Base-by-base conservation (phyloP, 2,797 vertebrate species). In the Hephaestus fuliginosus region DNA sequence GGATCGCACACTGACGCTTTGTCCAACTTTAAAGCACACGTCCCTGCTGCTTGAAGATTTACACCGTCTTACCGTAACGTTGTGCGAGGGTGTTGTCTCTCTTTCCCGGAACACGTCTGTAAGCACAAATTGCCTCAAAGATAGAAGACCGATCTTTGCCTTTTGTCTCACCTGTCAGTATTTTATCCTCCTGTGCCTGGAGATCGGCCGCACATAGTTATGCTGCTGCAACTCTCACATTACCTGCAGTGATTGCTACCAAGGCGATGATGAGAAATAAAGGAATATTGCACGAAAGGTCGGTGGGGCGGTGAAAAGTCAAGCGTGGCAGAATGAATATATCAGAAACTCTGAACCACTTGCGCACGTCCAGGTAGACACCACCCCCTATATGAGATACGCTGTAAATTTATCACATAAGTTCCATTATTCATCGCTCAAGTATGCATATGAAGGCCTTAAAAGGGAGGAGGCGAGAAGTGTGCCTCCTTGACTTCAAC, bases 401-500 rank as follows among this genome's bases (percentile, higher is more conserved):
- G 53, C 36, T 79, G 53, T 68, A 61, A 70, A 75, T 81, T 43
- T 56, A 70, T 77, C 25, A 78, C 55, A 52, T 7, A 63, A 65
- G 41, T 61, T 72, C n/a, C 58, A 56, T 86, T 77, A 86, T 70
- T 82, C 75, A 84, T 68, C 56, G 63, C 78, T 81, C 70, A 83
- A 41, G 90, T 82, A 84, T 72, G 74, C 53, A 78, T 64, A 76
- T 66, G 52, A 44, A 43, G 60, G 63, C 65, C 56, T 81, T 60
- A 62, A 73, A 65, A 68, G 28, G 61, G 22, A 83, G 56, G 68
- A 30, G 36, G 60, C 56, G 20, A 28, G 61, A 82, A 22, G 48
- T 74, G 61, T 55, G 55, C 76, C 78, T 76, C 62, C 62, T 77
- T 88, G 72, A 89, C 77, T 79, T 83, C 56, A 57, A 82, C 80